Evolutionary conservation across 2,888 invertebrate species (phyloP), one percentile per base, ranked within the genome.

Genomic region (Dicyrtoma fusca): DNA sequence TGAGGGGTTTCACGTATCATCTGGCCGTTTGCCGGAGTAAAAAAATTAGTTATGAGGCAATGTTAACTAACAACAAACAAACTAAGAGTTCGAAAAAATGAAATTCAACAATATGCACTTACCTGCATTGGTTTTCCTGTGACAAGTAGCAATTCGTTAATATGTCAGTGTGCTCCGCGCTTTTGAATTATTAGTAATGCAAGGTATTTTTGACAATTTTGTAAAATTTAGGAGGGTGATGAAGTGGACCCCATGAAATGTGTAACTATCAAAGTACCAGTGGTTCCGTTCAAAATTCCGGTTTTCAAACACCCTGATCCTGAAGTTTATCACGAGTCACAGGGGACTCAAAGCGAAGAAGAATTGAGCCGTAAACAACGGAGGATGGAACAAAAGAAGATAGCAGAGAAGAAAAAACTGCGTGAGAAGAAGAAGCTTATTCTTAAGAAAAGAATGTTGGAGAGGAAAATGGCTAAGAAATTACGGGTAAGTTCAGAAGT

Each of bases 261-360:
- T 23, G 76, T 80, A 0, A 77, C 74, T 2, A 80, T 80, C 25
- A 79, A 79, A 72, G 77, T 80, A 13, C 80, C 80, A 0, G 74
- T 78, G 1, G 73, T 79, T 0, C 80, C 80, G 6, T 80, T 80
- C 47, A 71, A 75, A 42, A 73, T 80, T 44, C 79, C 80, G 8
- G 59, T 78, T n/a, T 63, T 71, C 11, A 63, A 34, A 26, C 55
- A 26, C 3, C 21, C 51, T 11, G 53, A 59, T 5, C 49, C 68
- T 2, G 4, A 34, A 34, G 34, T 34, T 34, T 34, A 34, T 8
- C 34, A 34, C 8, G 61, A 71, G 17, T 14, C 47, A 14, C 34
- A 42, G 5, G 61, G 42, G 44, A 19, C 23, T 5, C 44, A 26
- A 26, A 21, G 23, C 10, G 34, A 19, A 23, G 53, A 64, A 34